Percentiles rank a stretch among this genome's conserved stretches.
phyloP scores from a whole-genome alignment of 2,113 vertebrate genomes.

The Struthio camelus region DNA sequence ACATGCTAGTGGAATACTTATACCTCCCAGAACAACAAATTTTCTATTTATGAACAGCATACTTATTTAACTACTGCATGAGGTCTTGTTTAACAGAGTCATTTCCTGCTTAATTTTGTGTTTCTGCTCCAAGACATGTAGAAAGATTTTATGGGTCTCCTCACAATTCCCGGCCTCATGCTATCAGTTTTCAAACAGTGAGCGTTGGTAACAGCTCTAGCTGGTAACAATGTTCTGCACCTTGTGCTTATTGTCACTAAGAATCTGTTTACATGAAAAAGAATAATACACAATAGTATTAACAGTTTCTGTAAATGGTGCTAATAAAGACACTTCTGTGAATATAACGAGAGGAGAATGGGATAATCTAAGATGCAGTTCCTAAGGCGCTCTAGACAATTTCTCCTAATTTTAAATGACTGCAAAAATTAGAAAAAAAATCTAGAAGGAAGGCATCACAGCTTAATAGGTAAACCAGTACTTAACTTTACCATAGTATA shows the following conservation, averaged over 20 bases:
- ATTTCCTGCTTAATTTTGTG: background rate
- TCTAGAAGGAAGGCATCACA: background rate
- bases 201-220: background rate
- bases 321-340: background rate
- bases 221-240: background rate
- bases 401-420: background rate
- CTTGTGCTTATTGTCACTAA: background rate
- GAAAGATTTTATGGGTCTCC: background rate
- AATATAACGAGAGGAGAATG: background rate
- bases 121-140: background rate
- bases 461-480: background rate
- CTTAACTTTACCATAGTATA: background rate
- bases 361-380: background rate
- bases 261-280: background rate
- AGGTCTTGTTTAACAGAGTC: background rate
- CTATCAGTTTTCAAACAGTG: background rate
- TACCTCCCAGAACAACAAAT: background rate
- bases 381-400: background rate
- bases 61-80: background rate
- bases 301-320: background rate
- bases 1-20: background rate
- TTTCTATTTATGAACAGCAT: background rate
- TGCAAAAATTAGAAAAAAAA: background rate
- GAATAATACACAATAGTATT: background rate
- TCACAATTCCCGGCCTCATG: background rate